A percentile compares a stretch with the other conserved stretches of the same genome.
Evolutionary conservation across 2,797 vertebrate genomes (phyloP).

Genomic region (Myotis pilosus): DNA sequence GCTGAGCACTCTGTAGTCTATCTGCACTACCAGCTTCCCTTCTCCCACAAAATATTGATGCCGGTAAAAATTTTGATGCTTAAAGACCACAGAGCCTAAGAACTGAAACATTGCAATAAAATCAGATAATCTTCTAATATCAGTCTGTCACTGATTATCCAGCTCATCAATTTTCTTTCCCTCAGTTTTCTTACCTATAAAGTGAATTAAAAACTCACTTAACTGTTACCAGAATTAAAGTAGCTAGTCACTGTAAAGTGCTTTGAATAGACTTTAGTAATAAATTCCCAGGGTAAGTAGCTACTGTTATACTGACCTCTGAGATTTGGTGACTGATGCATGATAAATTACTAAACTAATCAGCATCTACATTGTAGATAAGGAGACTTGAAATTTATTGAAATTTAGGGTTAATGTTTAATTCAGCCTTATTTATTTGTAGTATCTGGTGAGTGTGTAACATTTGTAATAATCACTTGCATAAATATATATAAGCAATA

Average conservation of each 20-base stretch:
- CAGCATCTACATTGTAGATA: background rate
- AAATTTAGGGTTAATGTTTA: background rate
- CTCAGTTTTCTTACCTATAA: conserved; percentile 44
- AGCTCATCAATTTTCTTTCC: background rate
- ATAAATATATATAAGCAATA: background rate
- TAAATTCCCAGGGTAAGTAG: background rate
- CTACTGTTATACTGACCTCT: background rate
- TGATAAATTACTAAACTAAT: background rate
- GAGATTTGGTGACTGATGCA: background rate
- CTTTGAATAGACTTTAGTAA: background rate
- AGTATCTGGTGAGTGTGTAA: background rate
- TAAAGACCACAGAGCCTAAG: background rate
- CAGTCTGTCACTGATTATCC: background rate
- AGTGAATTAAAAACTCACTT: conserved; percentile 45
- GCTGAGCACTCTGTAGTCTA: background rate
- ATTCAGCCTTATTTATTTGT: background rate
- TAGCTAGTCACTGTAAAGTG: background rate
- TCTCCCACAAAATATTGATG: background rate
- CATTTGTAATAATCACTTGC: background rate
- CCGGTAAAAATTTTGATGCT: background rate
- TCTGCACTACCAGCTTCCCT: background rate
- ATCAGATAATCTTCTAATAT: background rate
- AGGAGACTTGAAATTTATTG: background rate
- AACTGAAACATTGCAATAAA: background rate
- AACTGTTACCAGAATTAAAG: background rate